Base-by-base conservation (phyloP, 2,797 vertebrate species). In the Poliocrania exsul region DNA sequence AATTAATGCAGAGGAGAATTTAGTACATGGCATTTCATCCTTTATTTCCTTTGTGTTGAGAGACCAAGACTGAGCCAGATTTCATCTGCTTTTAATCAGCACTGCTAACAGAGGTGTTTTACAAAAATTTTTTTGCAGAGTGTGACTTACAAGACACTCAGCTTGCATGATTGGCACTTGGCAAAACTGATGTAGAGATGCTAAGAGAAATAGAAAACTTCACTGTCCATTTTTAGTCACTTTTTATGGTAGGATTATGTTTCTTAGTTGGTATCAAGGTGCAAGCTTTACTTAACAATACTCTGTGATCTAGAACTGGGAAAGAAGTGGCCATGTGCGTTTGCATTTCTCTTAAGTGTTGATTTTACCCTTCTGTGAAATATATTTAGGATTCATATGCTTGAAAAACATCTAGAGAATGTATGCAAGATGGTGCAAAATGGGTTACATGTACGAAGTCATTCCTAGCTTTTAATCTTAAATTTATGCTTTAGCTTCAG, bases 401-500 rank as follows among this genome's bases (percentile, higher is more conserved):
- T 80, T 82, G 38, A 49, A 83, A 86, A 65, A 49, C 18, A 37
- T 50, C 5, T 62, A 17, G n/a, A 72, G 31, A 58, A 67, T 35
- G 33, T 50, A 21, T 38, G 21, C 62, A 57, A 80, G 58, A 14
- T 64, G 51, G 18, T 88, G 37, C 42, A 74, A 84, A 84, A 42
- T 16, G 9, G 29, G 9, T 92, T 86, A 28, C 71, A 5, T 65
- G 23, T 82, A 56, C 72, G 72, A 91, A 89, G 31, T 53, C 0
- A 6, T 81, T 75, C 37, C 40, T 88, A 31, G 23, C 31, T 88
- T 86, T 92, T 96, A 84, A 94, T 73, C 25, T 57, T 75, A 44
- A 85, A 40, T 77, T 93, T 83, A 23, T 77, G 21, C 53, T 86
- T 44, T 95, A 99, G 99, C 96, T 71, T 96, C 99, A 4, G 98